These are phyloP conservation scores for Pseudoips prasinana DNA, from an alignment of 2,888 invertebrate genomes.

Conservation along the genomic window DNA sequence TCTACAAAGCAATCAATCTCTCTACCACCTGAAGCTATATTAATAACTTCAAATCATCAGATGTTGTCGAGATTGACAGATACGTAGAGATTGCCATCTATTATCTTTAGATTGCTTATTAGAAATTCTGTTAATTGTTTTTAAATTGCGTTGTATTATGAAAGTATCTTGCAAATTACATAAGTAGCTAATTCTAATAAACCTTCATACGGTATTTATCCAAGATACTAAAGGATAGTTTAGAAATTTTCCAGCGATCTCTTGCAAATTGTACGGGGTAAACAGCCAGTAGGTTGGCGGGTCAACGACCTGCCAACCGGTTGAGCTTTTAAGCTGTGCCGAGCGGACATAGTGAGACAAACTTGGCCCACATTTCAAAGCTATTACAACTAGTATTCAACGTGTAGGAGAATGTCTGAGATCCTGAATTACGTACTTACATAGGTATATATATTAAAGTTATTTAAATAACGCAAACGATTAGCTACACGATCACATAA, in stretches of 20 bases:
- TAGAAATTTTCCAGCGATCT: constrained; percentile 31
- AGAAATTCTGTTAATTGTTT: no score
- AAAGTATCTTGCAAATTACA: no score
- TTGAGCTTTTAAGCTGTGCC: constrained; percentile 69
- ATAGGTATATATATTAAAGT: no score
- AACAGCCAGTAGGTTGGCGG: constrained; percentile 71
- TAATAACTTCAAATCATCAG: no score
- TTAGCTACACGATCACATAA: no score
- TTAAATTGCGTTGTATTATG: no score
- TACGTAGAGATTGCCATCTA: no score
- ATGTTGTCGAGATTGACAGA: no score
- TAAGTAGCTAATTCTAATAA: background rate
- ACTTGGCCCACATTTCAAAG: constrained; percentile 74
- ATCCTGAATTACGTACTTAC: constrained; percentile 6
- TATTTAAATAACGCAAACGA: no score
- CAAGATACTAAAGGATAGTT: constrained; percentile 27
- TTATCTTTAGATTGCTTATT: no score
- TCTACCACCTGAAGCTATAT: no score
- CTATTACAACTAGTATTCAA: constrained; percentile 36
- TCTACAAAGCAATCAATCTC: no score
- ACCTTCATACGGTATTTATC: constrained; percentile 7
- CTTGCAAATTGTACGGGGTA: constrained; percentile 41
- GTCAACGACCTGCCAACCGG: constrained; percentile 74
- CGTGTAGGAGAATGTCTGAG: constrained; percentile 18
- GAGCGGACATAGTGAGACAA: constrained; percentile 60